phyloP scores from a whole-genome alignment of 2,888 invertebrate genomes.

The Cremastobaeus sp. region DNA sequence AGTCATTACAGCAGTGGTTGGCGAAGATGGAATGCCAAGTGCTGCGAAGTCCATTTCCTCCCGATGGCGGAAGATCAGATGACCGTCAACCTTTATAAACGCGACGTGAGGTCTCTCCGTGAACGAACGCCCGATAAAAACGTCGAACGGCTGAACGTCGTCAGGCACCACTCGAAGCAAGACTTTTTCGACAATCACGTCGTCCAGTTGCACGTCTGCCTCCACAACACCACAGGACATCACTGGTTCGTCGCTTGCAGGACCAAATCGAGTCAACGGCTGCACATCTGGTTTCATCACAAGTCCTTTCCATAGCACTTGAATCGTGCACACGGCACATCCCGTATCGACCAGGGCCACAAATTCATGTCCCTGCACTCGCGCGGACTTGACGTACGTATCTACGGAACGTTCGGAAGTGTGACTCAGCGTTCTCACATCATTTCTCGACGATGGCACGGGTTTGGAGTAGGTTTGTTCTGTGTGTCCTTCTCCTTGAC shows the following conservation, averaged over 20 bases:
- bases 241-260: constrained; percentile 5
- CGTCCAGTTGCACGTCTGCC: not conserved
- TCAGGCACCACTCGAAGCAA: constrained; percentile 18
- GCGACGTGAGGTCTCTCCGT: constrained; percentile 13
- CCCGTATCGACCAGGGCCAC: constrained; percentile 54
- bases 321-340: constrained; percentile 59
- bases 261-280: too few relatives aligned
- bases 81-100: constrained; percentile 7
- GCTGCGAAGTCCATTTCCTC: constrained; percentile 6
- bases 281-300: not conserved
- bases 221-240: constrained; percentile 1
- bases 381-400: constrained; percentile 15
- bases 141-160: constrained; percentile 3
- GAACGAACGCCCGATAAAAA: constrained; percentile 10
- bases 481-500: constrained; percentile 2
- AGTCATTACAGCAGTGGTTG: too few relatives aligned
- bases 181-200: not conserved
- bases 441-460: not conserved
- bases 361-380: not conserved
- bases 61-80: constrained; percentile 4
- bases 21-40: too few relatives aligned
- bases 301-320: constrained; percentile 28
- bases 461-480: constrained; percentile 14
- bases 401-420: not conserved
- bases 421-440: not conserved